Percentiles rank a stretch among this genome's conserved stretches.
Conservation (phyloP, 2,113 vertebrate species). For the Petroica traversi region DNA sequence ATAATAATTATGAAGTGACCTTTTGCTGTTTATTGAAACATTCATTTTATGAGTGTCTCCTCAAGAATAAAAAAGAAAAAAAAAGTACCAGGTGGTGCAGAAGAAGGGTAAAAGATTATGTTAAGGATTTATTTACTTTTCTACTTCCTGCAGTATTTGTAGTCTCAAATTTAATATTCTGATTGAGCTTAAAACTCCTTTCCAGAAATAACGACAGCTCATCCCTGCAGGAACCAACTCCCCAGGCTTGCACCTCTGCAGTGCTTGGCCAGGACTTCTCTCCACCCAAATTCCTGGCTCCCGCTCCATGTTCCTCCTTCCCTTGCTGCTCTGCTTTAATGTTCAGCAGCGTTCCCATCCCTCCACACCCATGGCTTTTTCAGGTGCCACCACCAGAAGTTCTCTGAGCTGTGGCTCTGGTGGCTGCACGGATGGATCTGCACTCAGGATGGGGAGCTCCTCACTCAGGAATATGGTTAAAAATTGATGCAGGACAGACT, state of each 20-base stretch:
- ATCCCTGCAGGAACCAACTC: not conserved
- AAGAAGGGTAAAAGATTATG: not conserved
- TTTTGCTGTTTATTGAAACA: conserved; percentile 10
- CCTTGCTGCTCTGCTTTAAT: not conserved
- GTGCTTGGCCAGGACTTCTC: not conserved
- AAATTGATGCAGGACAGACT: not conserved
- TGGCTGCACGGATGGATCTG: too few species aligned
- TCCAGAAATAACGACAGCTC: not conserved
- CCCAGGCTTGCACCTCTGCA: accelerated
- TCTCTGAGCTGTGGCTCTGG: not conserved
- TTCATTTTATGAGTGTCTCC: not conserved
- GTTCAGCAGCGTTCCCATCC: too few species aligned
- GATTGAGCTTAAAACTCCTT: not conserved
- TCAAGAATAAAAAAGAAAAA: not conserved
- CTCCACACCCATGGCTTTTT: not conserved
- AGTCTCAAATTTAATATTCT: not conserved
- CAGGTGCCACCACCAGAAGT: not conserved
- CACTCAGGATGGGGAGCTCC: too few species aligned
- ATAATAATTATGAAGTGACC: not conserved
- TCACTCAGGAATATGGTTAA: too few species aligned
- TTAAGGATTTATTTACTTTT: not conserved
- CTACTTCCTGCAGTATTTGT: not conserved
- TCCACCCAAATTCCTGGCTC: not conserved
- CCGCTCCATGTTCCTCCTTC: accelerated
- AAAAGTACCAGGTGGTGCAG: not conserved